These are phyloP conservation scores for Meloidogyne hapla DNA, from an alignment of 1,140 invertebrate species.

Conservation along the genomic window DNA sequence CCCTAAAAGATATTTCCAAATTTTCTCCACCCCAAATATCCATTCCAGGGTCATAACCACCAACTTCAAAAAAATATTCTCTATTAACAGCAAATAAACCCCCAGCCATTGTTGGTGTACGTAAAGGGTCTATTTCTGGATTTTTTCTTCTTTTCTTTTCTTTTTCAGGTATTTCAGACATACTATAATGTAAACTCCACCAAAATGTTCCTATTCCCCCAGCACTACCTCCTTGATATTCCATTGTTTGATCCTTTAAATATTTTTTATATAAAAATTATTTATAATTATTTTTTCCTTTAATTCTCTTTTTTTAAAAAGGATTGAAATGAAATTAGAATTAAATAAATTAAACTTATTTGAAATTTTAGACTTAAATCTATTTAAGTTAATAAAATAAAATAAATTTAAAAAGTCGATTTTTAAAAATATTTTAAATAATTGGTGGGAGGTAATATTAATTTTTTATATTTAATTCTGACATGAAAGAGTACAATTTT, in stretches of 20 bases:
- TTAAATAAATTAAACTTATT: too few relatives aligned
- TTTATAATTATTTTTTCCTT: too few relatives aligned
- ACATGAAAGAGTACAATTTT: too few relatives aligned
- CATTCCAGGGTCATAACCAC: constrained; percentile 97
- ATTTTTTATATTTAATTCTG: too few relatives aligned
- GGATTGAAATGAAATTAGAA: too few relatives aligned
- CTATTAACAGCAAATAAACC: constrained; percentile 93
- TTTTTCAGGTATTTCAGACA: constrained; percentile 89
- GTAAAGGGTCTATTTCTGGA: constrained; percentile 18
- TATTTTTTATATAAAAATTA: too few relatives aligned
- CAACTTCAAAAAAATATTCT: constrained; percentile 93
- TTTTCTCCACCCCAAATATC: constrained; percentile 99
- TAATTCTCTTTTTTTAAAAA: too few relatives aligned
- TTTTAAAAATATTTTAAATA: too few relatives aligned
- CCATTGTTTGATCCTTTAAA: constrained; percentile 74
- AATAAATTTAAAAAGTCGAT: too few relatives aligned
- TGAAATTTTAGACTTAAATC: too few relatives aligned
- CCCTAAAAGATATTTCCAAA: constrained; percentile 97
- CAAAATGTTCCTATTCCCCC: constrained; percentile 70
- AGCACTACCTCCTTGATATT: constrained; percentile 70
- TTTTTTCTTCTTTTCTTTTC: constrained; percentile 28
- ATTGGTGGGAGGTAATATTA: too few relatives aligned
- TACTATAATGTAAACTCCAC: constrained; percentile 78
- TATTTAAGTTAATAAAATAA: too few relatives aligned
- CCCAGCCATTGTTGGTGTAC: constrained; percentile 96